These are phyloP conservation scores for Porites lobata DNA, from an alignment of 92 coral and sea anemone species.

Conservation along the genomic window DNA sequence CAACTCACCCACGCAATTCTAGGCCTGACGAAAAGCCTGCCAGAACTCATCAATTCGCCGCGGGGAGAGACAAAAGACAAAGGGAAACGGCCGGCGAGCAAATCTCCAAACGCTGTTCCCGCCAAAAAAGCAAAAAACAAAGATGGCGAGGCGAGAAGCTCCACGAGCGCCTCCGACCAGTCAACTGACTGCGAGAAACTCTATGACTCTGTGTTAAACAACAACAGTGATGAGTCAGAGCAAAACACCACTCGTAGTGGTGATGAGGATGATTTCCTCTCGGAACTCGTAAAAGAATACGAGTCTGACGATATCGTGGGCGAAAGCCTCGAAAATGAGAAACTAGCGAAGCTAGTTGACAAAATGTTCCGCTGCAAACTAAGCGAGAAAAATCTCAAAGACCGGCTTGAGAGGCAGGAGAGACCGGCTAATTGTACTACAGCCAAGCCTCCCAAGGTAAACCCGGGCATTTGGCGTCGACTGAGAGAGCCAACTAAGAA, in stretches of 20 bases:
- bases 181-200: neutral
- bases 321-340: conserved; percentile 31
- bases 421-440: conserved; percentile 44
- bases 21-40: neutral
- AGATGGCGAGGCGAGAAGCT: conserved; percentile 1
- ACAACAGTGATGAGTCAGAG: neutral
- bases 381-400: conserved; percentile 52
- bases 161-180: neutral
- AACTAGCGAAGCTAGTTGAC: conserved; percentile 48
- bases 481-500: conserved; percentile 59
- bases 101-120: neutral
- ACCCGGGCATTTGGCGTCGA: conserved; percentile 72
- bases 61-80: neutral
- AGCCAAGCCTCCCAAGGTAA: conserved; percentile 59
- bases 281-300: conserved; percentile 35
- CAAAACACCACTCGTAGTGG: neutral
- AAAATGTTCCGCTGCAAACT: conserved; percentile 59
- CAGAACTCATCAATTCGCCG: no score
- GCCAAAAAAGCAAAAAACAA: conserved; percentile 2
- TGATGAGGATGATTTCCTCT: conserved; percentile 19
- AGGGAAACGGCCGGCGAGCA: neutral
- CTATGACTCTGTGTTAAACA: neutral
- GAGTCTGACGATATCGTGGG: conserved; percentile 48
- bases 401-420: conserved; percentile 50
- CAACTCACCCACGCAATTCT: neutral